Conservation (phyloP, 2,797 vertebrate genomes). For the Syndactyla subalaris region DNA sequence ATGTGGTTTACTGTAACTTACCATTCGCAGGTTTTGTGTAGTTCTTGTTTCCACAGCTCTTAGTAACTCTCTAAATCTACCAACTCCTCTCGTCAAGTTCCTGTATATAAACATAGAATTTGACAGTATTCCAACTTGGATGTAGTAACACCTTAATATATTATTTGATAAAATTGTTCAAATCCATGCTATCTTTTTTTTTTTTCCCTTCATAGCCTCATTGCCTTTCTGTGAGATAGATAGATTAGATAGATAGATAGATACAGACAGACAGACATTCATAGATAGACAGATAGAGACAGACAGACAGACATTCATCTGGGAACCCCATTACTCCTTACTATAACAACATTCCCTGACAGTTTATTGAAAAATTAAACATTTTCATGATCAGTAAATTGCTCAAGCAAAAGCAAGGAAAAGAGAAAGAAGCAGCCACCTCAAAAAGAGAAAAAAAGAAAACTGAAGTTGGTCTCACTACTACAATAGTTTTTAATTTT, state of each 20-base stretch:
- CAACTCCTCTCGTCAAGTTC: slow-evolving; percentile 94
- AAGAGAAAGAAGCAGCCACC: not conserved
- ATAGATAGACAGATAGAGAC: too few relatives aligned
- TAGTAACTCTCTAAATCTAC: slow-evolving; percentile 95
- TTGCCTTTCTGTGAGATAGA: not conserved
- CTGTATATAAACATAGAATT: slow-evolving; percentile 78
- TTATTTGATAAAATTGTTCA: slow-evolving; percentile 26
- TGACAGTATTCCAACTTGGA: slow-evolving; percentile 65
- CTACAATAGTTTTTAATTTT: not conserved
- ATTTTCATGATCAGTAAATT: not conserved
- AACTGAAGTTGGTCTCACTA: not conserved
- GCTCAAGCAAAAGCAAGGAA: not conserved
- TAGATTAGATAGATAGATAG: too few relatives aligned
- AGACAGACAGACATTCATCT: not conserved
- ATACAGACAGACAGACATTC: not conserved
- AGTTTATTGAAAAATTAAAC: not conserved
- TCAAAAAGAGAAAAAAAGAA: not conserved
- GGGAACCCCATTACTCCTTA: not conserved
- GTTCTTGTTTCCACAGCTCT: slow-evolving; percentile 96
- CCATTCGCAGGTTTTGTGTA: slow-evolving; percentile 98
- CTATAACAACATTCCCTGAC: not conserved
- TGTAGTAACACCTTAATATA: slow-evolving; percentile 20
- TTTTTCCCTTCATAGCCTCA: not conserved
- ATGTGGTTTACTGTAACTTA: slow-evolving; percentile 71
- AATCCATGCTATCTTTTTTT: not conserved